These are phyloP conservation scores for Drosophila acutilabella DNA, from an alignment of 2,888 invertebrate genomes.

Conservation along the genomic window DNA sequence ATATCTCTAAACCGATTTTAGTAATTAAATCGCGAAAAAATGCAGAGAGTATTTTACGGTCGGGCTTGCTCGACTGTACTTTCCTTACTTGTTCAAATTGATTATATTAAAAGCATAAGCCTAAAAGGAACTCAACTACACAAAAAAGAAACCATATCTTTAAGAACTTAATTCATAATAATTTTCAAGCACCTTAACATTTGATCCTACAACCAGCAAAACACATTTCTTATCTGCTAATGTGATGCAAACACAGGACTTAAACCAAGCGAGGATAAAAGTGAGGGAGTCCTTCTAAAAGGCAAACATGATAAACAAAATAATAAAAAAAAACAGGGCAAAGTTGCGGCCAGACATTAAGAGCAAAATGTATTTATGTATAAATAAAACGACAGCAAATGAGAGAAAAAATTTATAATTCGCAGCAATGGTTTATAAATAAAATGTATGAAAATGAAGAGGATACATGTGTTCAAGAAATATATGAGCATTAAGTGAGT, in stretches of 20 bases:
- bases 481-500: conserved; percentile 37
- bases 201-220: neutral
- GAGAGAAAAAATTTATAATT: conserved; percentile 1
- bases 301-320: conserved; percentile 36
- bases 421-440: conserved; percentile 32
- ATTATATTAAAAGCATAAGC: too few species aligned
- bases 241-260: conserved; percentile 34
- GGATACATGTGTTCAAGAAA: conserved; percentile 33
- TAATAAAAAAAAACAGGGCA: neutral
- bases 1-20: too few species aligned
- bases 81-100: too few species aligned
- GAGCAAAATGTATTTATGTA: neutral
- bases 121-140: neutral
- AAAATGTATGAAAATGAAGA: conserved; percentile 23
- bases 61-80: too few species aligned
- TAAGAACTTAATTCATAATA: neutral
- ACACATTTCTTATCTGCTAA: conserved; percentile 46
- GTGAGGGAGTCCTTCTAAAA: conserved; percentile 1
- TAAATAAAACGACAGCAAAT: conserved; percentile 1
- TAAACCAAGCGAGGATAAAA: neutral
- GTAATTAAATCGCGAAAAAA: too few species aligned
- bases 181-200: neutral
- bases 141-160: neutral
- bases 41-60: too few species aligned
- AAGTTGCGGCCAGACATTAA: conserved; percentile 15